phyloP scores from a whole-genome alignment of 2,888 invertebrate genomes.

The Polylopha cassiicola region DNA sequence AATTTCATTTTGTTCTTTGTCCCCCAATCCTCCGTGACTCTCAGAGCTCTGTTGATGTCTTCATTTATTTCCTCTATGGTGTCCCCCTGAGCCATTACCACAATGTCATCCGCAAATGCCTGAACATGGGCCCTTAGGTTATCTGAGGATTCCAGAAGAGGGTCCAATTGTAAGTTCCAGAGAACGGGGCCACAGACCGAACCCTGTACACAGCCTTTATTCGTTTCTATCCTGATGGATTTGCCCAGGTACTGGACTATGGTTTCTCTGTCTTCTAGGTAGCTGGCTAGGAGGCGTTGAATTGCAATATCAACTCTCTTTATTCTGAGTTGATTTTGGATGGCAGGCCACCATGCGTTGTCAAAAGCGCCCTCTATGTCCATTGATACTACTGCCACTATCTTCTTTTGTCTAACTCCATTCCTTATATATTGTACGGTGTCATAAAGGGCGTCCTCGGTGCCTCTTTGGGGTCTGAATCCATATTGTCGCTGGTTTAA shows the following conservation, averaged over 20 bases:
- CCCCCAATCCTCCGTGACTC: conserved; percentile 18
- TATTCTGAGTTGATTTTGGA: background rate
- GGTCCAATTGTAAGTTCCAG: conserved; percentile 26
- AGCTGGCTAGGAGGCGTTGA: conserved; percentile 10
- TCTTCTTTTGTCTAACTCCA: conserved; percentile 3
- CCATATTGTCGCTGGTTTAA: conserved; percentile 22
- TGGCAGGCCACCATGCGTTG: too few species aligned
- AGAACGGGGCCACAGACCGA: conserved; percentile 23
- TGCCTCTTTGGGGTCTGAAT: too few species aligned
- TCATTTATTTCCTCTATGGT: too few species aligned
- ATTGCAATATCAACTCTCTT: background rate
- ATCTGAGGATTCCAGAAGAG: conserved; percentile 2
- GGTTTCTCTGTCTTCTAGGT: conserved; percentile 16
- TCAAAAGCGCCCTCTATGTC: too few species aligned
- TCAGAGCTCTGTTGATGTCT: conserved; percentile 4
- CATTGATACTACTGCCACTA: conserved; percentile 17
- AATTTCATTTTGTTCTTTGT: conserved; percentile 19
- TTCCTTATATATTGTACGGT: conserved; percentile 3
- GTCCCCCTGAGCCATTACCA: conserved; percentile 7
- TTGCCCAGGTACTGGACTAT: conserved; percentile 17
- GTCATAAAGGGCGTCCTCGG: too few species aligned
- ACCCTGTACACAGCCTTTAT: conserved; percentile 25
- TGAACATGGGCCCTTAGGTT: conserved; percentile 8
- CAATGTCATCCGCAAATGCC: conserved; percentile 29
- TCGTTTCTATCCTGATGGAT: conserved; percentile 5